These are phyloP conservation scores for Pachliopta kotzebuea DNA, from an alignment of 2,888 invertebrate species.

Conservation along the genomic window DNA sequence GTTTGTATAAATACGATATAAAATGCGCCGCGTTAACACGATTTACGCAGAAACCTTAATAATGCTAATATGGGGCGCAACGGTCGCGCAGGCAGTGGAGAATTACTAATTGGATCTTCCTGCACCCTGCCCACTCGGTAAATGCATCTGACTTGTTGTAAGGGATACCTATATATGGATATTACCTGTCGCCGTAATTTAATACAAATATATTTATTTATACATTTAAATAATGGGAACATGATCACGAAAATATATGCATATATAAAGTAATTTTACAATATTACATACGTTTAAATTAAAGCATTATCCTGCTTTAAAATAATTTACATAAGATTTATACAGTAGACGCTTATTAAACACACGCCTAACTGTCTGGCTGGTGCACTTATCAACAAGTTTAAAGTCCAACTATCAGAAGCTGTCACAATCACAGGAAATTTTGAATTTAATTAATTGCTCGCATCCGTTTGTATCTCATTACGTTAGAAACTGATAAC, in stretches of 20 bases:
- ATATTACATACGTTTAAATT: background rate
- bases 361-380: conserved; percentile 12
- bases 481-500: background rate
- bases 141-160: conserved; percentile 39
- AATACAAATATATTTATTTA: background rate
- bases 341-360: background rate
- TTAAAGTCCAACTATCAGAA: conserved; percentile 12
- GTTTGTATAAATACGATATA: conserved; percentile 33
- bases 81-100: conserved; percentile 36
- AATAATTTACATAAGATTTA: too few species aligned
- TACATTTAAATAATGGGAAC: background rate
- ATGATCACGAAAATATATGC: background rate
- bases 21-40: conserved; percentile 41
- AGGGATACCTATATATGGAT: conserved; percentile 1
- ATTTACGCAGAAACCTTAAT: conserved; percentile 46
- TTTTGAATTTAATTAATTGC: conserved; percentile 21
- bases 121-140: conserved; percentile 40
- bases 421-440: conserved; percentile 13
- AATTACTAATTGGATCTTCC: conserved; percentile 53
- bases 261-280: background rate
- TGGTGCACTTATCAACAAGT: conserved; percentile 14
- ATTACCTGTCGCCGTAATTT: background rate
- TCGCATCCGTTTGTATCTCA: conserved; percentile 2
- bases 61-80: conserved; percentile 38
- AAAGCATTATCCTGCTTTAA: too few species aligned